A percentile compares a stretch with the other conserved stretches of the same genome.
Evolutionary conservation across 2,797 vertebrate species (phyloP).

Genomic region (Chrysolophus pictus): DNA sequence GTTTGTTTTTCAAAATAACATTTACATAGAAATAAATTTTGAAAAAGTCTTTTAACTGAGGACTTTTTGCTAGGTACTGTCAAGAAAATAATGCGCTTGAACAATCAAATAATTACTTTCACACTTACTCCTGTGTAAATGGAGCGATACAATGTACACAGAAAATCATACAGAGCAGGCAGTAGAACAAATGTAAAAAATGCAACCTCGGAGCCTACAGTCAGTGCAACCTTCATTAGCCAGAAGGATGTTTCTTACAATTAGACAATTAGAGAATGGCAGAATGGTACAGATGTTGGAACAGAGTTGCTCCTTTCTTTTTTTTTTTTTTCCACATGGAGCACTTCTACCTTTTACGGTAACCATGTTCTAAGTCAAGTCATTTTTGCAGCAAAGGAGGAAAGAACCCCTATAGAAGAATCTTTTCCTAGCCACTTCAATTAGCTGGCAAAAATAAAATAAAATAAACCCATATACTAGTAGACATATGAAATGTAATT

Average conservation of each 20-base stretch:
- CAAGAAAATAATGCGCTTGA: constrained; percentile 59
- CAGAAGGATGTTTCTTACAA: neutral
- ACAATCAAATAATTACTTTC: constrained; percentile 72
- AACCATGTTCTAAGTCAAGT: neutral
- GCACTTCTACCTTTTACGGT: neutral
- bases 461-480: neutral
- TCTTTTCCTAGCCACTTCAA: neutral
- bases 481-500: neutral
- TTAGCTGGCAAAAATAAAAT: neutral
- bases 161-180: neutral
- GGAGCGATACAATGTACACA: neutral
- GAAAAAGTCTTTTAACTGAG: constrained; percentile 62
- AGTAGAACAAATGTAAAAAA: neutral
- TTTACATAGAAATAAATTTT: constrained; percentile 75
- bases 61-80: constrained; percentile 28
- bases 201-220: neutral
- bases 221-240: neutral
- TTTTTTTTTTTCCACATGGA: neutral
- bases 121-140: neutral
- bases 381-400: neutral
- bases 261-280: neutral
- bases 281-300: neutral
- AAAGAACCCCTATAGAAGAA: neutral
- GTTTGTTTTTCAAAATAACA: constrained; percentile 24
- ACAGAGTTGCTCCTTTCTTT: neutral